Evolutionary conservation across 1,140 invertebrate species (phyloP).

Genomic region (Hormaphis cornu): DNA sequence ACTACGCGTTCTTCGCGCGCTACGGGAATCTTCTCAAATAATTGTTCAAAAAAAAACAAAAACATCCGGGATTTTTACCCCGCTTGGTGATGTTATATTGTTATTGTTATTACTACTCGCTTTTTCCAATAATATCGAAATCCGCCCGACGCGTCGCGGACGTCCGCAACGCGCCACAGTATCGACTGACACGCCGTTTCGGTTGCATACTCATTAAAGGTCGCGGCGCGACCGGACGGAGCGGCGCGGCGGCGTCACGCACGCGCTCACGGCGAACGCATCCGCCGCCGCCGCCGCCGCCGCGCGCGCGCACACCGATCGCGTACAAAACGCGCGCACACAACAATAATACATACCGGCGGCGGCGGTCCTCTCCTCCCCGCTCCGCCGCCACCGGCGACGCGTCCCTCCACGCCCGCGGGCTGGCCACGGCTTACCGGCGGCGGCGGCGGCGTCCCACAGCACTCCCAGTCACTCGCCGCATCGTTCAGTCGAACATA

Average conservation of each 20-base stretch:
- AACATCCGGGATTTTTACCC: too few relatives aligned
- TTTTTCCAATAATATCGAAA: too few relatives aligned
- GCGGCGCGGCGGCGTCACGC: neutral
- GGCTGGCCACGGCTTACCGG: neutral
- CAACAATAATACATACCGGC: neutral
- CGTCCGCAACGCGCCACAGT: too few relatives aligned
- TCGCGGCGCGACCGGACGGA: too few relatives aligned
- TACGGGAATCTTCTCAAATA: too few relatives aligned
- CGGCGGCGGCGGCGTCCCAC: conserved; percentile 14
- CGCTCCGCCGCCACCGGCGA: neutral
- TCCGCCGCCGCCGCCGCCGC: conserved; percentile 3
- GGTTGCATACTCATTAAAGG: conserved; percentile 28
- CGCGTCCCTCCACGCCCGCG: neutral
- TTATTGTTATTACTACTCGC: too few relatives aligned
- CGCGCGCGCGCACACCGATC: neutral
- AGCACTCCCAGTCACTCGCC: conserved; percentile 26
- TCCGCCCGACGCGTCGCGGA: too few relatives aligned
- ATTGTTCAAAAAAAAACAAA: too few relatives aligned
- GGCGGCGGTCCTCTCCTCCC: neutral
- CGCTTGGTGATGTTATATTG: too few relatives aligned
- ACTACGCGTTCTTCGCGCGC: too few relatives aligned
- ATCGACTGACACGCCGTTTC: conserved; percentile 27
- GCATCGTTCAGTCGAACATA: conserved; percentile 30
- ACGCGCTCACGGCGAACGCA: neutral
- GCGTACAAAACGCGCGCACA: neutral